Percentiles rank a stretch among this genome's conserved stretches.
Conservation (phyloP, 2,888 invertebrate species). For the Spodoptera picta region DNA sequence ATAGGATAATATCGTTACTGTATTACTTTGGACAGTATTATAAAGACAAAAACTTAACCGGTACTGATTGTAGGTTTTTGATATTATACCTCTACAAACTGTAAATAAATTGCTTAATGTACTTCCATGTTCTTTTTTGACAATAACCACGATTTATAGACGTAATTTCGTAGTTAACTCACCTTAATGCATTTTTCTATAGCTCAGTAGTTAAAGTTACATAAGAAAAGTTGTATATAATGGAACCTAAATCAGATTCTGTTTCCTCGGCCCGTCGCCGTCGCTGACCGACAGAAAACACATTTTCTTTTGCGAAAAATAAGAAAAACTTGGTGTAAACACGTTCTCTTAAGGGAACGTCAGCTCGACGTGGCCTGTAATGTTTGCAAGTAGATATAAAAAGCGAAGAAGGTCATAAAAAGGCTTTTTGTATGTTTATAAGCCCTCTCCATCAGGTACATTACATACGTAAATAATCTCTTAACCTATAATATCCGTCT, state of each 20-base stretch:
- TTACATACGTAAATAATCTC: constrained; percentile 31
- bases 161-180: too few relatives aligned
- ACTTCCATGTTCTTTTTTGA: constrained; percentile 28
- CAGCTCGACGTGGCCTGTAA: constrained; percentile 34
- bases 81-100: constrained; percentile 50
- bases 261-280: constrained; percentile 27
- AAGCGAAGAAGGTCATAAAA: constrained; percentile 41
- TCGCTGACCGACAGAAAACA: constrained; percentile 39
- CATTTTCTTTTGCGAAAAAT: constrained; percentile 40
- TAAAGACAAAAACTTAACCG: constrained; percentile 16
- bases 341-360: constrained; percentile 44
- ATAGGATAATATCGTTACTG: constrained; percentile 17
- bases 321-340: constrained; percentile 43
- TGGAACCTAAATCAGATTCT: constrained; percentile 44
- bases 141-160: constrained; percentile 2
- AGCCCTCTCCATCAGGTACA: constrained; percentile 36
- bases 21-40: constrained; percentile 25
- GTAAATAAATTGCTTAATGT: constrained; percentile 58
- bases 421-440: constrained; percentile 41
- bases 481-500: constrained; percentile 24
- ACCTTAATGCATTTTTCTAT: constrained; percentile 10
- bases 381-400: constrained; percentile 44
- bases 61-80: constrained; percentile 51
- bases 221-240: constrained; percentile 14
- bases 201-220: neutral